phyloP scores from a whole-genome alignment of 2,888 invertebrate species.

The Encarsia formosa region DNA sequence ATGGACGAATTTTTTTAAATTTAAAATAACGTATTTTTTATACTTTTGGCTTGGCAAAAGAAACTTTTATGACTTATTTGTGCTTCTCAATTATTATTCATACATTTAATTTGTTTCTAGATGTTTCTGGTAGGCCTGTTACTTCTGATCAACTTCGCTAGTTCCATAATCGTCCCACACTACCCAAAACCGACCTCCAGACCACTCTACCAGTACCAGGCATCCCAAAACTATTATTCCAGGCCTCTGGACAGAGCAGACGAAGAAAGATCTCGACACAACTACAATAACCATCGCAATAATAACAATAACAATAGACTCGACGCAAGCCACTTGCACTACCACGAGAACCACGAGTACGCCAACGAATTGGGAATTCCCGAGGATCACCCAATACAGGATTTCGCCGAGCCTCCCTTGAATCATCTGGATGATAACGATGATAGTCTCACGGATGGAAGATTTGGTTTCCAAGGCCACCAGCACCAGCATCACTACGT shows the following conservation, averaged over 20 bases:
- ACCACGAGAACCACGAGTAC: constrained; percentile 31
- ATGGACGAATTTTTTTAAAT: too few species aligned
- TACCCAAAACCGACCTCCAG: constrained; percentile 33
- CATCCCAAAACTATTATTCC: too few species aligned
- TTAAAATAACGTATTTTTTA: too few species aligned
- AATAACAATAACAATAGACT: too few species aligned
- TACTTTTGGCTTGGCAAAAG: too few species aligned
- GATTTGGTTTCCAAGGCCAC: constrained; percentile 32
- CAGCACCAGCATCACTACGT: constrained; percentile 44
- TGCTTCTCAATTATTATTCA: too few species aligned
- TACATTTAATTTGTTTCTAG: constrained; percentile 27
- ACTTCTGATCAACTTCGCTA: constrained; percentile 36
- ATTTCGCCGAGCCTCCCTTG: too few species aligned
- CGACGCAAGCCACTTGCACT: constrained; percentile 40
- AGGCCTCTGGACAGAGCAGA: too few species aligned
- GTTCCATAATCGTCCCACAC: constrained; percentile 38
- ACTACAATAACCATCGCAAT: too few species aligned
- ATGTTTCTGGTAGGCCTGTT: constrained; percentile 36
- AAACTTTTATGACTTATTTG: too few species aligned
- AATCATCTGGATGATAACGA: constrained; percentile 41
- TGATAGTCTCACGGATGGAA: constrained; percentile 39
- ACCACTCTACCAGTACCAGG: too few species aligned
- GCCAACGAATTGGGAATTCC: constrained; percentile 15
- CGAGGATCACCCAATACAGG: constrained; percentile 31
- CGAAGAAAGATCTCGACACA: too few species aligned